Percentiles rank a stretch among this genome's conserved stretches.
Conservation (phyloP, 2,888 invertebrate genomes). For the Linnaemya tessellans region DNA sequence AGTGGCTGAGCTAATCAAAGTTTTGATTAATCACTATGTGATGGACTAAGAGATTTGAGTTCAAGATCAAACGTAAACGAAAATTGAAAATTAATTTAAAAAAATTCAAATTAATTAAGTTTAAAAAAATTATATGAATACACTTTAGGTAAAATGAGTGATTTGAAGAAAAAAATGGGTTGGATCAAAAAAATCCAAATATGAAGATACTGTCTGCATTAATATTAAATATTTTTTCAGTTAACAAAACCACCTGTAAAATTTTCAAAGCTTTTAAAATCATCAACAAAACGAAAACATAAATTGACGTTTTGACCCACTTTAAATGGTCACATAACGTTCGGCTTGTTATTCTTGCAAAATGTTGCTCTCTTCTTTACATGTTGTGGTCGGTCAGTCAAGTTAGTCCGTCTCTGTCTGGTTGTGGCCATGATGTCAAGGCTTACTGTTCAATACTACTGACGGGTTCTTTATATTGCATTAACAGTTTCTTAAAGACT, state of each 20-base stretch:
- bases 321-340: constrained; percentile 36
- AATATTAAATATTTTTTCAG: constrained; percentile 1
- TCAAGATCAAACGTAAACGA: too few species aligned
- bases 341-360: constrained; percentile 8
- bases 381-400: constrained; percentile 2
- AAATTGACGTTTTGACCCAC: constrained; percentile 67
- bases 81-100: too few species aligned
- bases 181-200: too few species aligned
- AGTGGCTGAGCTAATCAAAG: too few species aligned
- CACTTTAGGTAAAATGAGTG: too few species aligned
- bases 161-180: too few species aligned
- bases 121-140: too few species aligned
- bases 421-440: constrained; percentile 37
- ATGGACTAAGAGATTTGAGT: too few species aligned
- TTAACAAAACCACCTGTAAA: constrained; percentile 41
- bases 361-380: neutral
- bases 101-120: too few species aligned
- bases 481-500: constrained; percentile 24
- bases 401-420: neutral
- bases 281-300: constrained; percentile 5
- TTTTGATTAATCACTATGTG: too few species aligned
- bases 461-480: neutral
- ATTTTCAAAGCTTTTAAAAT: constrained; percentile 6
- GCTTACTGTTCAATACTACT: constrained; percentile 25
- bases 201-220: neutral